phyloP scores from a whole-genome alignment of 1,140 invertebrate species.

The Atopsyche davidsoni region DNA sequence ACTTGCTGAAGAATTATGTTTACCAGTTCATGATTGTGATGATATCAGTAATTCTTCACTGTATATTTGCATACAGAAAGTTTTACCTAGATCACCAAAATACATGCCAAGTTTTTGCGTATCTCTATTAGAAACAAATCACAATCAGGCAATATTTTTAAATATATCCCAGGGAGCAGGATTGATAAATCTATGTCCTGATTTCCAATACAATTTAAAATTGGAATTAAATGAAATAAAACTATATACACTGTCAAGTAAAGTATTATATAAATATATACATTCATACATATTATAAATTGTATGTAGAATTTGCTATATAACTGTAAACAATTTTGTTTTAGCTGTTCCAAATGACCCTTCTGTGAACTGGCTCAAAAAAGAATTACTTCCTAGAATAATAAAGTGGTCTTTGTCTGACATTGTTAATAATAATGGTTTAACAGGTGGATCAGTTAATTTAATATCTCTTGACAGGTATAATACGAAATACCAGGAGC shows the following conservation, averaged over 20 bases:
- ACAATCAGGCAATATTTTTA: conserved; percentile 14
- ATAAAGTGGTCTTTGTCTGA: conserved; percentile 21
- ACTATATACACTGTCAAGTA: neutral
- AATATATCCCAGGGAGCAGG: conserved; percentile 13
- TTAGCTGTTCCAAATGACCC: too few species aligned
- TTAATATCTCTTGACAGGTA: conserved; percentile 67
- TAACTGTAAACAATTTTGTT: too few species aligned
- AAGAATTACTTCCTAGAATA: conserved; percentile 23
- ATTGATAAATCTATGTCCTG: conserved; percentile 13
- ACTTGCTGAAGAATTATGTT: conserved; percentile 14
- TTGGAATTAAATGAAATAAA: neutral
- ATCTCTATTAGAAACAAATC: conserved; percentile 8
- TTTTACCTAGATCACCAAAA: conserved; percentile 15
- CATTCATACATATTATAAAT: too few species aligned
- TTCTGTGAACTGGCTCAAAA: conserved; percentile 20
- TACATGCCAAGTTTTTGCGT: conserved; percentile 20
- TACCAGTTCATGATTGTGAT: neutral
- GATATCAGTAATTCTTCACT: conserved; percentile 10
- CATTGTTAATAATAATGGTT: conserved; percentile 13
- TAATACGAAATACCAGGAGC: conserved; percentile 60
- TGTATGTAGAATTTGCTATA: too few species aligned
- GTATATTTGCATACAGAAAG: conserved; percentile 20
- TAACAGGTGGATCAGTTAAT: conserved; percentile 52
- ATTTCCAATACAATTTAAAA: conserved; percentile 18
- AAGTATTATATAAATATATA: too few species aligned